phyloP scores from a whole-genome alignment of 2,888 invertebrate genomes.

The Biston stratarius region DNA sequence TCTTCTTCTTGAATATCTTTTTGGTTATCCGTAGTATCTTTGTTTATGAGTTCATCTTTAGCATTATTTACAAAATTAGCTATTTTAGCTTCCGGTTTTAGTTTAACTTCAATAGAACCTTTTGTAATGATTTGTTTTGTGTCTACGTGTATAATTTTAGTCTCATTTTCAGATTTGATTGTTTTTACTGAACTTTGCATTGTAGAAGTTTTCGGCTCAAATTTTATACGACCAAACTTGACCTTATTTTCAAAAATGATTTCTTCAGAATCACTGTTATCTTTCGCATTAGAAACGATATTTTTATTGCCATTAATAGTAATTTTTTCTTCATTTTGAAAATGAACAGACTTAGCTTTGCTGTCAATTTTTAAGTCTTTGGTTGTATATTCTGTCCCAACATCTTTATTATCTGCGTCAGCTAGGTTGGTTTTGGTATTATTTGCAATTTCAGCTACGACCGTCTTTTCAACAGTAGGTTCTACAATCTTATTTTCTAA shows the following conservation, averaged over 20 bases:
- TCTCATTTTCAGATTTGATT: neutral
- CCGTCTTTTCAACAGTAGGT: neutral
- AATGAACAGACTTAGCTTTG: neutral
- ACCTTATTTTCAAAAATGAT: conserved; percentile 16
- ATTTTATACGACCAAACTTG: conserved; percentile 7
- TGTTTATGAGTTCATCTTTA: neutral
- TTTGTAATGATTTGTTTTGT: neutral
- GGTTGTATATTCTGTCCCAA: neutral
- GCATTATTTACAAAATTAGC: neutral
- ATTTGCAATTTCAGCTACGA: too few relatives aligned
- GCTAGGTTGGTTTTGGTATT: neutral
- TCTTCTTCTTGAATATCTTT: neutral
- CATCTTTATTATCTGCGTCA: neutral
- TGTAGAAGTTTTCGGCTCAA: conserved; percentile 5
- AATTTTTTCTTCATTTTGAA: neutral
- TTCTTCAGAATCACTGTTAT: conserved; percentile 4
- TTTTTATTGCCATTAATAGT: neutral
- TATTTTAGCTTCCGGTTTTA: neutral
- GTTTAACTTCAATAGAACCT: neutral
- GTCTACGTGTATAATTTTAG: neutral
- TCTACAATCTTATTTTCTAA: neutral
- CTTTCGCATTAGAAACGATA: neutral
- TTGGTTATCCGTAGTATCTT: neutral
- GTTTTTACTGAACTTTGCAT: neutral
- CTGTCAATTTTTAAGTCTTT: neutral